These are phyloP conservation scores for Drosophila siamana DNA, from an alignment of 2,888 invertebrate genomes.

Conservation along the genomic window DNA sequence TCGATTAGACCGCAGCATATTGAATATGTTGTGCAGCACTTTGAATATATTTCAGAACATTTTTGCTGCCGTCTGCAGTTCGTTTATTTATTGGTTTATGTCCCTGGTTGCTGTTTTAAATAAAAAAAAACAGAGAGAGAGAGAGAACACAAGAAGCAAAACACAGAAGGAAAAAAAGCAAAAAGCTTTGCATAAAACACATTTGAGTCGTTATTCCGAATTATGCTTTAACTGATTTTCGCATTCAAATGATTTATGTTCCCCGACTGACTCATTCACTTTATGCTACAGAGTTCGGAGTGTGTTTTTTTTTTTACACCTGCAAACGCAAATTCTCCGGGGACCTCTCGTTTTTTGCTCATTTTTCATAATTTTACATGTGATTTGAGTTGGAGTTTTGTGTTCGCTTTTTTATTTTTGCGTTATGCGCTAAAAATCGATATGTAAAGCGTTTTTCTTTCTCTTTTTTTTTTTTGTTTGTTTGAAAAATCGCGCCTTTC, in stretches of 20 bases:
- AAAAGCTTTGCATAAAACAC: conserved; percentile 24
- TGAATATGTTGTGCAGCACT: conserved; percentile 2
- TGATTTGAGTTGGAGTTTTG: conserved; percentile 59
- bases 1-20: background rate
- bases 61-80: conserved; percentile 3
- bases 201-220: conserved; percentile 54
- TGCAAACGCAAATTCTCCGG: conserved; percentile 42
- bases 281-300: conserved; percentile 24
- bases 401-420: conserved; percentile 1
- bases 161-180: background rate
- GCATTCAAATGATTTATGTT: conserved; percentile 76
- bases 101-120: conserved; percentile 42
- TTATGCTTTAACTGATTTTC: conserved; percentile 78
- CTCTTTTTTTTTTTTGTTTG: no score
- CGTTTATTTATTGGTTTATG: conserved; percentile 30
- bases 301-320: conserved; percentile 17
- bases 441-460: conserved; percentile 46
- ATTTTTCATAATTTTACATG: conserved; percentile 77
- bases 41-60: conserved; percentile 8
- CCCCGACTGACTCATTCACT: conserved; percentile 74
- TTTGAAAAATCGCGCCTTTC: conserved; percentile 27
- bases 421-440: conserved; percentile 54
- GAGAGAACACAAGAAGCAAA: background rate
- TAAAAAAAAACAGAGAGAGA: background rate
- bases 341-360: conserved; percentile 55